Conservation (phyloP, 2,797 vertebrate species). For the Sciurus carolinensis region DNA sequence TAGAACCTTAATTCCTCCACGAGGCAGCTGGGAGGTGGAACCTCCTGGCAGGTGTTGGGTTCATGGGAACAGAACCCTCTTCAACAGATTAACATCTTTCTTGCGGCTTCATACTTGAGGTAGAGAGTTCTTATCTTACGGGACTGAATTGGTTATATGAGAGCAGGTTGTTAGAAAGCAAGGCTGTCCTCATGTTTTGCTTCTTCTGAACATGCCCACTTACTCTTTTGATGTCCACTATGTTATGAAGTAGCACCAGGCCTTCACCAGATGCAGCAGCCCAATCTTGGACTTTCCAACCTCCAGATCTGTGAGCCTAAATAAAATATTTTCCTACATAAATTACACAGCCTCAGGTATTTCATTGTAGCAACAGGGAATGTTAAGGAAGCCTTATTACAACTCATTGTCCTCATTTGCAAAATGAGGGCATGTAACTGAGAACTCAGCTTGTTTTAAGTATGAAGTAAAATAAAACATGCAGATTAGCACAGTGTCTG, state of each 20-base stretch:
- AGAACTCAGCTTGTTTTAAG: neutral
- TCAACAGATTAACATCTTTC: neutral
- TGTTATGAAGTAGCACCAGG: neutral
- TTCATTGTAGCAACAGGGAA: neutral
- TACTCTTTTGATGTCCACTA: neutral
- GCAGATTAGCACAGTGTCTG: neutral
- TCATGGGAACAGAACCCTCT: no score
- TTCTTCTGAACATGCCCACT: neutral
- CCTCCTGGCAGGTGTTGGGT: neutral
- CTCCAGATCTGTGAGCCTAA: neutral
- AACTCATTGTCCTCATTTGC: conserved; percentile 40
- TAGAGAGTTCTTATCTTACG: neutral
- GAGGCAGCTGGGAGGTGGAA: no score
- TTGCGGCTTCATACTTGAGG: neutral
- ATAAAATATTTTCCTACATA: neutral
- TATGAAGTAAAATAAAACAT: neutral
- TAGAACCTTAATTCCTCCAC: neutral
- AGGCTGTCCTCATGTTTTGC: neutral
- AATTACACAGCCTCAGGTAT: neutral
- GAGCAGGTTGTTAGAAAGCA: neutral
- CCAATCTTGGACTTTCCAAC: neutral
- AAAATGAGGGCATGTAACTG: conserved; percentile 5
- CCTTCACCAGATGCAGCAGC: neutral
- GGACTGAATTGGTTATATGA: neutral
- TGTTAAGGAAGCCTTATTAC: neutral